Base-by-base conservation (phyloP, 2,888 invertebrate species). In the Icerya purchasi region DNA sequence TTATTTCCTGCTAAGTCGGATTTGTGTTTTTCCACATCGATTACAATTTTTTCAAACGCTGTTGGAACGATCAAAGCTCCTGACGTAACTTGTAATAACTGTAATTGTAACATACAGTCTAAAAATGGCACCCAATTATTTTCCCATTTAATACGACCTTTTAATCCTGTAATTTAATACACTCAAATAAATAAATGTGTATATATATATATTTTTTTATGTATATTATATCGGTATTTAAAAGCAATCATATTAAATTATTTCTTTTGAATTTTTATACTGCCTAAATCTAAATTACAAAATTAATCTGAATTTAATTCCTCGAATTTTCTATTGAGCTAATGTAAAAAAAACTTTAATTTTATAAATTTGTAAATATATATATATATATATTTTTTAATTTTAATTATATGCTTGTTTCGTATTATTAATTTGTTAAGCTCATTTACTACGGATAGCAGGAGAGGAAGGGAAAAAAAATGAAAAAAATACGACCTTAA, bases 71-170 rank as follows among this genome's bases (percentile, higher is more conserved):
- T 50, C 2, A 62, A 54, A 25, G 57, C 58, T 18, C 60, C 56
- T 0, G 52, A 36, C 22, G 51, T 56, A 2, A 50, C 22, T 2
- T 58, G 25, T 50, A 63, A 53, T 8, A 62, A 54, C 58, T 56
- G 23, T 22, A 61, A 54, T 25, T 63, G 63, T 21, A 63, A 55
- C 2, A 63, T 52, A 0, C 58, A 61, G 57, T 63, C 63, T 5
- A 63, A 62, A 52, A 22, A 63, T 1, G 62, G 49, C 2, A 61
- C 50, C 63, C 63, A 63, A 25, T 63, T 62, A 10, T 54, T 57
- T 2, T 36, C 61, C 62, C 62, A 63, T 2, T 21, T 22, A 2
- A 63, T 54, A 54, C 52, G 53, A 19, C 61, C 61, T 54, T 24
- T 58, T 10, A 62, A 60, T 36, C 62, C 63, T 62, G 19, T 2